Percentiles rank a stretch among this genome's conserved stretches.
Evolutionary conservation across 2,797 vertebrate species (phyloP).

Genomic region (Anguilla marmorata): DNA sequence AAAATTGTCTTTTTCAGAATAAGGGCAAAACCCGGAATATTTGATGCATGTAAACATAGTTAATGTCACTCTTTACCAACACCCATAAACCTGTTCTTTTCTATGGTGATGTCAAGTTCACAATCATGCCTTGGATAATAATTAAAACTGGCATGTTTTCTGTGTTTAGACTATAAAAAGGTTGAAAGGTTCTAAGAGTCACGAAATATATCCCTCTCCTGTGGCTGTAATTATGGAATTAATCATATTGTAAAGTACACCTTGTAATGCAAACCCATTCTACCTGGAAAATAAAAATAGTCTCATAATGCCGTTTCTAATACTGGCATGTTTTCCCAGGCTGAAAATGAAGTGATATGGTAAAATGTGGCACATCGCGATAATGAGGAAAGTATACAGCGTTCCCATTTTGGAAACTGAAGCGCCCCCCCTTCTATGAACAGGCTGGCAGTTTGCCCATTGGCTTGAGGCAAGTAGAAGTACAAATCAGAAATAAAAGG

Average conservation of each 20-base stretch:
- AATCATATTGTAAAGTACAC: neutral
- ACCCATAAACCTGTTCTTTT: neutral
- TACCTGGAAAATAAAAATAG: neutral
- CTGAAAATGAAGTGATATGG: neutral
- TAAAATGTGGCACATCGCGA: neutral
- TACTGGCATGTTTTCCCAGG: neutral
- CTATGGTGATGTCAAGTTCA: neutral
- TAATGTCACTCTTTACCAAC: neutral
- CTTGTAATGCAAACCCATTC: neutral
- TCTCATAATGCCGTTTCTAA: neutral
- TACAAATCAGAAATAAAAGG: slow-evolving; percentile 7
- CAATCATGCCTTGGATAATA: neutral
- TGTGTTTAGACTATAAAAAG: neutral
- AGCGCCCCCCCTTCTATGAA: neutral
- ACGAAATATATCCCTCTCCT: neutral
- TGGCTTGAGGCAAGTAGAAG: neutral
- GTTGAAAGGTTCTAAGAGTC: neutral
- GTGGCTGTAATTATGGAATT: neutral
- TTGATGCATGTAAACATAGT: too few relatives aligned
- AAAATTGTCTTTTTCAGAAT: too few relatives aligned
- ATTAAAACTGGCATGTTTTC: neutral
- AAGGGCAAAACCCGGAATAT: too few relatives aligned
- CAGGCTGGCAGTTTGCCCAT: neutral
- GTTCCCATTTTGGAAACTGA: neutral
- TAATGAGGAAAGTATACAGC: neutral